A percentile compares a stretch with the other conserved stretches of the same genome.
phyloP scores from a whole-genome alignment of 2,113 vertebrate genomes.

The Rhynchopsitta pachyrhyncha region DNA sequence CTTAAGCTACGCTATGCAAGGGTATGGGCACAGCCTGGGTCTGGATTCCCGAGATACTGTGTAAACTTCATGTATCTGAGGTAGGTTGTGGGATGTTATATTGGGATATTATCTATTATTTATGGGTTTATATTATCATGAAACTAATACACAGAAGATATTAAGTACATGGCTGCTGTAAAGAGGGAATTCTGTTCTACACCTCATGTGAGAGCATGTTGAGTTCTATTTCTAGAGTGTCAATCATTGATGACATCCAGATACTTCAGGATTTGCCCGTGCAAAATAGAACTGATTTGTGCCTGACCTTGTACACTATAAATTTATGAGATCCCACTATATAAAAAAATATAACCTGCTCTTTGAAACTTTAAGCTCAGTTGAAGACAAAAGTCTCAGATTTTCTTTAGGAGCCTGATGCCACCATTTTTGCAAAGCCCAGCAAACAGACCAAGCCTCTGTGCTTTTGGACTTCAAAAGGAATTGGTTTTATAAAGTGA shows the following conservation, averaged over 20 bases:
- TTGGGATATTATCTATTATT: neutral
- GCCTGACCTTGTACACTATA: neutral
- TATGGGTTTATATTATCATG: neutral
- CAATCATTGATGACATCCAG: neutral
- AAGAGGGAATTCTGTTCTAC: neutral
- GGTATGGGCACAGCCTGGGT: neutral
- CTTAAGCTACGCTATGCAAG: accelerated
- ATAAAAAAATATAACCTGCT: neutral
- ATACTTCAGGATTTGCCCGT: neutral
- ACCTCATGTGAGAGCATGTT: neutral
- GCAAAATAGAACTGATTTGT: neutral
- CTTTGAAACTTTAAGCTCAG: neutral
- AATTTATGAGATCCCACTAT: neutral
- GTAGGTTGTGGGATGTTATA: neutral
- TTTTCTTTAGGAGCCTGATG: neutral
- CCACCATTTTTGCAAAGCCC: neutral
- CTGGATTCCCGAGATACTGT: neutral
- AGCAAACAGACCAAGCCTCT: neutral
- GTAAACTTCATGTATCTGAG: neutral
- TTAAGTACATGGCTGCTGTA: neutral
- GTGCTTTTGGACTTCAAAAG: neutral
- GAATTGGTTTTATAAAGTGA: neutral
- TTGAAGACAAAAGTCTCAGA: neutral
- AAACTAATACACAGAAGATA: neutral
- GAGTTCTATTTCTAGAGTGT: neutral